Evolutionary conservation across 2,888 invertebrate species (phyloP).

Genomic region (Noctua janthina): DNA sequence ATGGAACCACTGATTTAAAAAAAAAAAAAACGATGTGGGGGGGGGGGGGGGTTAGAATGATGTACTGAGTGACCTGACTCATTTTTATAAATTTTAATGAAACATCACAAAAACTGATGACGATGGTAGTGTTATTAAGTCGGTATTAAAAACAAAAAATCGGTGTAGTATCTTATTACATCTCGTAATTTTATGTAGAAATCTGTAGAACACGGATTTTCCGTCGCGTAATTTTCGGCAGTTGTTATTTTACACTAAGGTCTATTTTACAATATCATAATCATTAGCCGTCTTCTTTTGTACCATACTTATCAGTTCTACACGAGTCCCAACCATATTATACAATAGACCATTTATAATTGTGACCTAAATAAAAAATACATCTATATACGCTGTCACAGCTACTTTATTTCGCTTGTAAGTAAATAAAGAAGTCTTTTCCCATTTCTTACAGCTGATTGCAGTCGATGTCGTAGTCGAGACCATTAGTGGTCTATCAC

Average conservation of each 20-base stretch:
- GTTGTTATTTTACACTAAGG: neutral
- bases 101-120: neutral
- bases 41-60: no score
- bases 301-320: neutral
- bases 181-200: neutral
- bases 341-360: neutral
- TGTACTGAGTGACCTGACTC: neutral
- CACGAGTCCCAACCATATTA: neutral
- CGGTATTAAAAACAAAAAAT: neutral
- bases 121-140: neutral
- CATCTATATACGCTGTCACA: neutral
- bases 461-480: slow-evolving; percentile 8
- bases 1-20: no score
- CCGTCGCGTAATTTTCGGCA: neutral
- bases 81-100: neutral
- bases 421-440: slow-evolving; percentile 4
- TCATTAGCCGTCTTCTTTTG: neutral
- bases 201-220: neutral
- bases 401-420: neutral
- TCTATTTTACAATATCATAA: neutral
- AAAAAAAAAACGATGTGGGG: no score
- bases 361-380: neutral
- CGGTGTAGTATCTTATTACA: neutral
- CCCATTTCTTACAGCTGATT: slow-evolving; percentile 34
- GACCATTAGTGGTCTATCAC: slow-evolving; percentile 35